Evolutionary conservation across 2,888 invertebrate species (phyloP).

Genomic region (Axea sp.): DNA sequence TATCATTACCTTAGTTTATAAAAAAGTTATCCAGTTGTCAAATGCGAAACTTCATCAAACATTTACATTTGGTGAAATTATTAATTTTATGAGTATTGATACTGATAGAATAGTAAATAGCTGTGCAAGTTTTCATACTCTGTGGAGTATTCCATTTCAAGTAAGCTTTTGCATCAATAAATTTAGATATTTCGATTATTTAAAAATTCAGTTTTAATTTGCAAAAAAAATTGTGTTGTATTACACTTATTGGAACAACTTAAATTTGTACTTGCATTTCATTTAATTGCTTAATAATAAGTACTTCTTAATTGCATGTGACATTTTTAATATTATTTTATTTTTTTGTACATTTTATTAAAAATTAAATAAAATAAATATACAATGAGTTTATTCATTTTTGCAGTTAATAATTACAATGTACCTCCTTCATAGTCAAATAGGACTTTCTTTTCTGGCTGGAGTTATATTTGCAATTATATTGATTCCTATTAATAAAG

Average conservation of each 20-base stretch:
- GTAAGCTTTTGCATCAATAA: constrained; percentile 76
- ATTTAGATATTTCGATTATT: no score
- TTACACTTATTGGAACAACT: no score
- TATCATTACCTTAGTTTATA: constrained; percentile 90
- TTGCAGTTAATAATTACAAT: constrained; percentile 88
- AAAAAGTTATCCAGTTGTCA: constrained; percentile 82
- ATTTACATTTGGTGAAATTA: constrained; percentile 90
- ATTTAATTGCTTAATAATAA: no score
- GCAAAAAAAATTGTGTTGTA: no score
- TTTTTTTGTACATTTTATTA: no score
- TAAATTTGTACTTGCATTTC: no score
- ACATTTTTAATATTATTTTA: no score
- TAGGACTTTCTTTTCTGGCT: constrained; percentile 94
- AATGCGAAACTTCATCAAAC: constrained; percentile 73
- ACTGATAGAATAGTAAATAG: constrained; percentile 97
- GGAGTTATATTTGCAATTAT: constrained; percentile 92
- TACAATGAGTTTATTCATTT: neutral
- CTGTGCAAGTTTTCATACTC: constrained; percentile 96
- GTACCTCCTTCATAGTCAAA: constrained; percentile 91
- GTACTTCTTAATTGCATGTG: no score
- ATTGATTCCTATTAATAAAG: constrained; percentile 95
- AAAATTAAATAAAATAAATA: no score
- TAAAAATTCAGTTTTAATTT: no score
- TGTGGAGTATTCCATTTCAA: constrained; percentile 98
- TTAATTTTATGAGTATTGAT: constrained; percentile 98